Percentiles rank a stretch among this genome's conserved stretches.
These are phyloP conservation scores for Drosophila mojavensis DNA, from an alignment of 1,140 invertebrate species.

Conservation along the genomic window DNA sequence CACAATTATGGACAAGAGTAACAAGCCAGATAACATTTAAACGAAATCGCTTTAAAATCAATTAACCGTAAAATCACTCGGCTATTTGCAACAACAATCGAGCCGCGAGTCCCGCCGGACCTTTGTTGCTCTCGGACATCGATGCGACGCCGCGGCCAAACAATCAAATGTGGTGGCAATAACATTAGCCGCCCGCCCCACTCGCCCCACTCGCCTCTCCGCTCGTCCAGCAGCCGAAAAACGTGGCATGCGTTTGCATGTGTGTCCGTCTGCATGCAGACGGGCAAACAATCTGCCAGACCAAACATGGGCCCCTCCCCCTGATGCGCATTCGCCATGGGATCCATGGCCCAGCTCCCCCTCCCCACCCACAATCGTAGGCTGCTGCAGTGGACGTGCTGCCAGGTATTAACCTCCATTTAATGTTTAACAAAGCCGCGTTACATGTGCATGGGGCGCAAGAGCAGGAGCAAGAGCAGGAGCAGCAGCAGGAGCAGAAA, in stretches of 20 bases:
- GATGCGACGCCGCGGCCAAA: conserved; percentile 48
- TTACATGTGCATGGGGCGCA: conserved; percentile 49
- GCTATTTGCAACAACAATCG: conserved; percentile 75
- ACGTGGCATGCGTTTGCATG: background rate
- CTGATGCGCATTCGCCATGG: background rate
- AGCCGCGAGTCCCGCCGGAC: conserved; percentile 32
- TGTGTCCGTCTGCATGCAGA: conserved; percentile 42
- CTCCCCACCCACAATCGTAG: conserved; percentile 1
- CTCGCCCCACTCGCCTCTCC: background rate
- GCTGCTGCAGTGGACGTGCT: conserved; percentile 63
- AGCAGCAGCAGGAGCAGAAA: background rate
- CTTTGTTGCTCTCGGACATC: conserved; percentile 37
- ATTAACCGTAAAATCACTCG: conserved; percentile 83
- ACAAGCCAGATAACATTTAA: conserved; percentile 79
- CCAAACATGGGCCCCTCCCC: background rate
- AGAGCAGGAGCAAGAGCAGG: background rate
- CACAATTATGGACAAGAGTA: conserved; percentile 4
- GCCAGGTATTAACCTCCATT: conserved; percentile 83
- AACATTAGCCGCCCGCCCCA: conserved; percentile 67
- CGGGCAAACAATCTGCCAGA: conserved; percentile 17
- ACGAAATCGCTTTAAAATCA: conserved; percentile 84
- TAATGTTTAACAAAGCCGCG: conserved; percentile 83
- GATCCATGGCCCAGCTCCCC: background rate
- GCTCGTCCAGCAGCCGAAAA: background rate
- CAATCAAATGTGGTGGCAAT: conserved; percentile 79